Base-by-base conservation (phyloP, 2,888 invertebrate genomes). In the Mimachlamys varia region DNA sequence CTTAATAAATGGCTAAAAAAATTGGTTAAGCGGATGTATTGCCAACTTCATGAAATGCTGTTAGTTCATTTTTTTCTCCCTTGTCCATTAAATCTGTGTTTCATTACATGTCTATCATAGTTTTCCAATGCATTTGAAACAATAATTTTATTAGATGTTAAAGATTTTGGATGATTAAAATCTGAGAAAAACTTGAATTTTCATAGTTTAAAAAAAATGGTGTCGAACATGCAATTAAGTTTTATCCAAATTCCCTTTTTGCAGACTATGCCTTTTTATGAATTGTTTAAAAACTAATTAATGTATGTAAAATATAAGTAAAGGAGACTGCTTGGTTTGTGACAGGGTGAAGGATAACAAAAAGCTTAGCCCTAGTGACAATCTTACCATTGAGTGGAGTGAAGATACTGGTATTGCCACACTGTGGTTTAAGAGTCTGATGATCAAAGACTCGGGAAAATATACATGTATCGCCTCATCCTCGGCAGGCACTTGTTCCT, bases 311-410 rank as follows among this genome's bases (percentile, higher is more conserved):
- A 44, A 44, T 44, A 44, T 53, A n/a, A 62, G 62, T 62, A 62
- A 76, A 76, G 33, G 33, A 27, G 2, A 33, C 76, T 76, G 76
- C 33, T 76, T 76, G 76, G 76, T 76, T 76, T 76, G 33, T 33
- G 76, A 76, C 76, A 76, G 76, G 76, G 76, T 76, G 13, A 76
- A 76, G 76, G 76, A 76, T 76, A 76, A 76, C 33, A 76, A 76
- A 76, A 76, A 76, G 76, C 76, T 76, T 33, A 76, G 76, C 76
- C 27, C 76, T 12, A 76, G 76, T 76, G 76, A 76, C 27, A 76
- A 27, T 76, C 33, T 76, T 10, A 76, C 76, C 76, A 33, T 33
- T 76, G 76, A 76, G 76, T 76, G 76, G 76, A 76, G 27, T 33
- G 27, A 27, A 10, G 76, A 76, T 27, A 27, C 76, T 33, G 76